A percentile compares a stretch with the other conserved stretches of the same genome.
Conservation (phyloP, 2,113 vertebrate genomes). For the Daboia siamensis region DNA sequence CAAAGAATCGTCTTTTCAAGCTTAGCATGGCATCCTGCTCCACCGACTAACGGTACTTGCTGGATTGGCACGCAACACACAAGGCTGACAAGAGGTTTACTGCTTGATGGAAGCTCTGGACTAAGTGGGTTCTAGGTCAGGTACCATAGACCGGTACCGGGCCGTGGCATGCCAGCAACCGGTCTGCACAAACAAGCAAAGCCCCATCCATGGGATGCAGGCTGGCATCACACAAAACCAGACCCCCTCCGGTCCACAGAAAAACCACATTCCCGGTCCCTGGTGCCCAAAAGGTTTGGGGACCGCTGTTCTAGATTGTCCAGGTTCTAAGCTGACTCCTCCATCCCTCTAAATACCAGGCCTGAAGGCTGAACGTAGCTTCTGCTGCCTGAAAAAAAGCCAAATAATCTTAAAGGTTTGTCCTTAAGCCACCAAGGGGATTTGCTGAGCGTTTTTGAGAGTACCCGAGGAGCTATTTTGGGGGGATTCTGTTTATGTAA, state of each 20-base stretch:
- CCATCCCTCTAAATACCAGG: fast-evolving
- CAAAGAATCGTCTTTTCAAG: background rate
- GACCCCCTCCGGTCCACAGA: too few relatives aligned
- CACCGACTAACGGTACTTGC: background rate
- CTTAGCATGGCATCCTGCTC: background rate
- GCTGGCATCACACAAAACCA: too few relatives aligned
- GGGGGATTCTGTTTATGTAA: background rate
- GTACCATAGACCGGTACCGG: too few relatives aligned
- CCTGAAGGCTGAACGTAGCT: background rate
- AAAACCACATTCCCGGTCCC: too few relatives aligned
- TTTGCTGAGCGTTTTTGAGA: conserved; percentile 5
- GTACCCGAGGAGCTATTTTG: background rate
- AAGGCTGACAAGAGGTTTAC: background rate
- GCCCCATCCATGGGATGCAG: too few relatives aligned
- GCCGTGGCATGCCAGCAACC: too few relatives aligned
- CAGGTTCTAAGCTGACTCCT: background rate
- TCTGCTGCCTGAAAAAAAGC: background rate
- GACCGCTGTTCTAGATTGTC: background rate
- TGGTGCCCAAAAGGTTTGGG: too few relatives aligned
- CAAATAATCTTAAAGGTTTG: background rate
- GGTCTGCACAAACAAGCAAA: too few relatives aligned
- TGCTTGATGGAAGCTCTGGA: background rate
- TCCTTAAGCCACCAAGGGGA: background rate
- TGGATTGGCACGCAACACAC: background rate
- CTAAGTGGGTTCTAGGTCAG: background rate